phyloP scores from a whole-genome alignment of 2,888 invertebrate species.

The Ornithoptera priamus region DNA sequence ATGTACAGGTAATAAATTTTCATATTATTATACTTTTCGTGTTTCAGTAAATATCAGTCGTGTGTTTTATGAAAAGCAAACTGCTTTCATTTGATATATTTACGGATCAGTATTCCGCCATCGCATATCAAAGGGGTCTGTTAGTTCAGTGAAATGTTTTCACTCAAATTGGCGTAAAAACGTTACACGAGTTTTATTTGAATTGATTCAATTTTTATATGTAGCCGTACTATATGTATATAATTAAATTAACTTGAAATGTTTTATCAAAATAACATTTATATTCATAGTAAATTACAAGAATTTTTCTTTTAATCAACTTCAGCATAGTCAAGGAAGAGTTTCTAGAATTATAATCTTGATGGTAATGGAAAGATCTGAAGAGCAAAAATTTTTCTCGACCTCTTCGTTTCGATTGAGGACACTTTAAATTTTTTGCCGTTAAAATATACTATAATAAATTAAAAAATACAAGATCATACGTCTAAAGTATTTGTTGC shows the following conservation, averaged over 20 bases:
- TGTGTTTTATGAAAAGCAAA: background rate
- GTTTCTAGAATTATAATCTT: too few species aligned
- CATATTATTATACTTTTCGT: background rate
- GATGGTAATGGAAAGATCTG: too few species aligned
- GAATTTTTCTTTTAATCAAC: too few species aligned
- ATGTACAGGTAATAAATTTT: background rate
- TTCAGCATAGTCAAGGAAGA: too few species aligned
- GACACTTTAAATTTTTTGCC: too few species aligned
- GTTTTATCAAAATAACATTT: too few species aligned
- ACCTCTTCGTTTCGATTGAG: too few species aligned
- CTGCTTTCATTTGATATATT: constrained; percentile 1
- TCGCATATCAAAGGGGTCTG: background rate
- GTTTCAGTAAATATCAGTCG: background rate
- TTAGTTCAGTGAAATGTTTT: background rate
- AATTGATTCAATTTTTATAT: background rate
- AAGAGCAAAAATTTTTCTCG: too few species aligned
- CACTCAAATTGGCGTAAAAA: background rate
- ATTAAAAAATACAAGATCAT: too few species aligned
- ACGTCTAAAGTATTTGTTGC: too few species aligned
- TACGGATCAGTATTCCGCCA: constrained; percentile 3
- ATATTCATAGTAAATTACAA: too few species aligned
- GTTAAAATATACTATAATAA: too few species aligned
- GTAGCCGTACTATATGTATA: background rate
- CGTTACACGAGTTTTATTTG: background rate
- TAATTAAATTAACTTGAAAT: background rate